Evolutionary conservation across 1,140 invertebrate genomes (phyloP).

Genomic region (Macrosteles quadrilineatus): DNA sequence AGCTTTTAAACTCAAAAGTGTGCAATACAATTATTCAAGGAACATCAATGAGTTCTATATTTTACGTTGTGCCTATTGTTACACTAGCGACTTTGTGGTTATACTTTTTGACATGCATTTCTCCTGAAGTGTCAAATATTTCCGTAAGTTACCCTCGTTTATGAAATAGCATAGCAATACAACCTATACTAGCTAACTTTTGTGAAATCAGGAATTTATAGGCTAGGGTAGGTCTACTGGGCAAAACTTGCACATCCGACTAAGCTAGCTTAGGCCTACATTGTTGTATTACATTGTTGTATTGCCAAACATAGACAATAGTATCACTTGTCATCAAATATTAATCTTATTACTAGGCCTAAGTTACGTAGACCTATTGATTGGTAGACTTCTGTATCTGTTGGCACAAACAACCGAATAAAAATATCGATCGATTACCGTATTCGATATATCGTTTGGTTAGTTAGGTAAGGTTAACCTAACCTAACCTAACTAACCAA

Average conservation of each 20-base stretch:
- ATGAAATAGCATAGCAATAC: neutral
- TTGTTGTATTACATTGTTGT: neutral
- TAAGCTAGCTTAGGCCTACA: neutral
- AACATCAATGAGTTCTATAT: neutral
- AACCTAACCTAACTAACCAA: no score
- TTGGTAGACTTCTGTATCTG: no score
- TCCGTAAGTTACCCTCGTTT: neutral
- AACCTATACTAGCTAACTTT: neutral
- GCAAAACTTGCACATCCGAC: no score
- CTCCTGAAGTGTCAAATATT: slow-evolving; percentile 4
- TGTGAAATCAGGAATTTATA: neutral
- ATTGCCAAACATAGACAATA: neutral
- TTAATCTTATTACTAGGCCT: no score
- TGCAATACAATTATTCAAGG: no score
- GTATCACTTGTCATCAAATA: no score
- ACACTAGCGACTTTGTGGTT: neutral
- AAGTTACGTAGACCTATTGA: no score
- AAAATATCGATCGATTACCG: no score
- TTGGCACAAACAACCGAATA: no score
- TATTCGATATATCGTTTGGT: no score
- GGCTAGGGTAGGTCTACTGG: neutral
- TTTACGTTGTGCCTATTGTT: neutral
- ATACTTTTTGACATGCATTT: slow-evolving; percentile 7
- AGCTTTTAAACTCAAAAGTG: no score
- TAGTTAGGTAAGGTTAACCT: no score